Conservation (phyloP, 2,113 vertebrate species). For the Mungos mungo region DNA sequence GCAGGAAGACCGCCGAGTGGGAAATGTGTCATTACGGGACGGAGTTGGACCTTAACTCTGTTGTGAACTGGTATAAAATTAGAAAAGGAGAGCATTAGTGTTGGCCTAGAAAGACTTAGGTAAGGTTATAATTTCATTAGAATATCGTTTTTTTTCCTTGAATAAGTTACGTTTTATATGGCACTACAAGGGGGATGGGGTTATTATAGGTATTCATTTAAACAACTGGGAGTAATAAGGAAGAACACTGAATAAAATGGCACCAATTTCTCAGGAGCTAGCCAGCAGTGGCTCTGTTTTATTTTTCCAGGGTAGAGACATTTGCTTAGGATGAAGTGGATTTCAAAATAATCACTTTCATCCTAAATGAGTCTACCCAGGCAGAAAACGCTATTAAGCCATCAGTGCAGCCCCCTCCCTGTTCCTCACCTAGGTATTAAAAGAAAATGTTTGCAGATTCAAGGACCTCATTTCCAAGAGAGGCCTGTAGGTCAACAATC, state of each 20-base stretch:
- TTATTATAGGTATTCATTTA: constrained; percentile 43
- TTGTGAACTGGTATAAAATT: constrained; percentile 50
- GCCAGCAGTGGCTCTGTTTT: constrained; percentile 48
- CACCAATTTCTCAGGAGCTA: constrained; percentile 37
- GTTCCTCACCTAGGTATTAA: constrained; percentile 33
- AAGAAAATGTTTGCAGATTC: constrained; percentile 61
- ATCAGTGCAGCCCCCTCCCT: not conserved
- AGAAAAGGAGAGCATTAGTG: constrained; percentile 3
- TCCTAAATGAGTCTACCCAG: constrained; percentile 64
- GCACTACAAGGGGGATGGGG: not conserved
- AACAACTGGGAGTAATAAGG: constrained; percentile 56
- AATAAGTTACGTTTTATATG: not conserved
- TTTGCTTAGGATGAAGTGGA: constrained; percentile 73
- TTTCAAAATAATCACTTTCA: constrained; percentile 70
- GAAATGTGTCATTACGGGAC: constrained; percentile 1
- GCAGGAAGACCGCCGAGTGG: not conserved
- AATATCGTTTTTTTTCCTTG: not conserved
- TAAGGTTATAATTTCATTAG: constrained; percentile 55
- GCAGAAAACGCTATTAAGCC: constrained; percentile 63
- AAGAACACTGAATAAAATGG: constrained; percentile 35
- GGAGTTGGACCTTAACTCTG: constrained; percentile 24
- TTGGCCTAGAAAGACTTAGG: constrained; percentile 59
- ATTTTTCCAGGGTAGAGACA: constrained; percentile 64
- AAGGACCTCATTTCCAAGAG: constrained; percentile 52
- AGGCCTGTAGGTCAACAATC: constrained; percentile 19